These are phyloP conservation scores for Pachypsylla venusta DNA, from an alignment of 1,140 invertebrate species.

Conservation along the genomic window DNA sequence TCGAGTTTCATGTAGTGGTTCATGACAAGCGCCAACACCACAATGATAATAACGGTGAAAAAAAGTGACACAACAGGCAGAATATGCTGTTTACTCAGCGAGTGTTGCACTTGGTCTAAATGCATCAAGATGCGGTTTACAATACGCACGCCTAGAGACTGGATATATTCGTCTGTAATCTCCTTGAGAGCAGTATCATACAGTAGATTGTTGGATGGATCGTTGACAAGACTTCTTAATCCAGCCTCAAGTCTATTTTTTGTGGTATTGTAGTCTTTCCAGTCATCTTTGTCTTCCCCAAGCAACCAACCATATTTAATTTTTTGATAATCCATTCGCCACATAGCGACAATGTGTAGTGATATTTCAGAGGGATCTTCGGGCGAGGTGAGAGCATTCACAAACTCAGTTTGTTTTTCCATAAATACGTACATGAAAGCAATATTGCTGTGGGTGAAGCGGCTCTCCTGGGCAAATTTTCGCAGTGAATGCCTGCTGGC, in stretches of 20 bases:
- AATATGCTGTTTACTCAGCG: constrained; percentile 62
- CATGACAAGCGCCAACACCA: constrained; percentile 72
- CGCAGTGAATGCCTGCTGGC: constrained; percentile 43
- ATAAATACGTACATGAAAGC: constrained; percentile 76
- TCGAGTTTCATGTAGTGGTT: constrained; percentile 62
- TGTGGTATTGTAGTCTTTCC: constrained; percentile 24
- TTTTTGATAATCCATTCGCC: constrained; percentile 65
- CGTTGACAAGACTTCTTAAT: neutral
- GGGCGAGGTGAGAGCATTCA: constrained; percentile 53
- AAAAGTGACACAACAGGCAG: constrained; percentile 66
- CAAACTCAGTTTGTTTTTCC: constrained; percentile 65
- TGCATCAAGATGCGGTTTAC: constrained; percentile 48
- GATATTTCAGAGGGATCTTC: constrained; percentile 40
- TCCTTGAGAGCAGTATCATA: constrained; percentile 47
- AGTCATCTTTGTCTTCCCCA: constrained; percentile 17
- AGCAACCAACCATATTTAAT: constrained; percentile 83
- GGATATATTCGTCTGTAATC: constrained; percentile 36
- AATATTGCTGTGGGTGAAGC: constrained; percentile 46
- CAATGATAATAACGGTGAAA: constrained; percentile 63
- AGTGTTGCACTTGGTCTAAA: constrained; percentile 55
- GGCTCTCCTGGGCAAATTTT: constrained; percentile 47
- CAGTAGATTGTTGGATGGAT: constrained; percentile 31
- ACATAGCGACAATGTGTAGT: constrained; percentile 68
- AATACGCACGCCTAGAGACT: constrained; percentile 52
- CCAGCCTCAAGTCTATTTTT: constrained; percentile 21